phyloP scores from a whole-genome alignment of 92 coral and sea anemone genomes.

The Zoanthus sansibaricus region DNA sequence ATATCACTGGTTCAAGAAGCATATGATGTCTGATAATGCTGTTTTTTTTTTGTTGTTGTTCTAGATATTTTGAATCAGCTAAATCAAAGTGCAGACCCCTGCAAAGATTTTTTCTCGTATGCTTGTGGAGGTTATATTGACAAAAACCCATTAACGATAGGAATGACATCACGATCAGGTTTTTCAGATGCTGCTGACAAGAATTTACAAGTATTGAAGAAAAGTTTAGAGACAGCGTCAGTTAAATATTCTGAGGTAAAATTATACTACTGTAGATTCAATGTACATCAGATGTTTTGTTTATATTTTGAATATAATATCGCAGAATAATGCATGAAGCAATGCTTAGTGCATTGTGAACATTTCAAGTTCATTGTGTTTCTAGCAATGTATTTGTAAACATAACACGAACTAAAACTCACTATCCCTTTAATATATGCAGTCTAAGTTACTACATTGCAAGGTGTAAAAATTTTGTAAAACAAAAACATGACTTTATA shows the following conservation, averaged over 20 bases:
- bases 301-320: background rate
- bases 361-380: no score
- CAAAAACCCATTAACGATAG: slow-evolving; percentile 39
- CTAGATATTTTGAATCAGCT: slow-evolving; percentile 58
- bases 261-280: background rate
- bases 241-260: slow-evolving; percentile 57
- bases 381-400: no score
- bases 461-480: no score
- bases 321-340: no score
- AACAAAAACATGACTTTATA: no score
- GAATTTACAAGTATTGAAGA: slow-evolving; percentile 44
- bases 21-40: background rate
- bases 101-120: slow-evolving; percentile 69
- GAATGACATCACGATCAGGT: slow-evolving; percentile 34
- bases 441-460: no score
- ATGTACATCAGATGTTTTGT: no score
- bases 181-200: slow-evolving; percentile 35
- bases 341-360: no score
- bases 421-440: no score
- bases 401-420: no score
- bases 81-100: slow-evolving; percentile 66
- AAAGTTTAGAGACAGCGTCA: slow-evolving; percentile 50
- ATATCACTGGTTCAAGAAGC: no score
- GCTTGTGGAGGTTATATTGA: slow-evolving; percentile 75
- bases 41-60: background rate